Percentiles rank a stretch among this genome's conserved stretches.
Evolutionary conservation across 2,888 invertebrate genomes (phyloP).

Genomic region (Actias luna): DNA sequence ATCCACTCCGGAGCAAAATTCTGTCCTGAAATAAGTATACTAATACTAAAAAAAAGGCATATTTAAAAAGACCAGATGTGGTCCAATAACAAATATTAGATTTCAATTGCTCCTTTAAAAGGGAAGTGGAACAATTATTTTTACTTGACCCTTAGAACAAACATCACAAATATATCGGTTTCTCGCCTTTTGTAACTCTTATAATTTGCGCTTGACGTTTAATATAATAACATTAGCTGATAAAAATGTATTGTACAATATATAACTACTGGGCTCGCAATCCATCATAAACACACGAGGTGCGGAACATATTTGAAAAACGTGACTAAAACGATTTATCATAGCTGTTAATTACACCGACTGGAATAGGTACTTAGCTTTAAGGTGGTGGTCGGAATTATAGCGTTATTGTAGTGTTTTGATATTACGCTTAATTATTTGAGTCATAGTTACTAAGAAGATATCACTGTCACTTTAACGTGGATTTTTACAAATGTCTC

Average conservation of each 20-base stretch:
- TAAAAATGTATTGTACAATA: background rate
- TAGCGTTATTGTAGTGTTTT: conserved; percentile 18
- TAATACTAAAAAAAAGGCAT: too few relatives aligned
- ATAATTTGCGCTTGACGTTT: background rate
- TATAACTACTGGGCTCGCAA: conserved; percentile 22
- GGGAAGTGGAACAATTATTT: too few relatives aligned
- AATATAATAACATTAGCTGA: background rate
- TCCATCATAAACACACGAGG: conserved; percentile 34
- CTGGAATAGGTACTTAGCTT: conserved; percentile 20
- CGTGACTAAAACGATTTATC: conserved; percentile 44
- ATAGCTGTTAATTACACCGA: conserved; percentile 44
- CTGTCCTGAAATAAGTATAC: too few relatives aligned
- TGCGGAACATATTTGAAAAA: conserved; percentile 41
- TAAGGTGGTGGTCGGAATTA: conserved; percentile 20
- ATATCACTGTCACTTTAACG: too few relatives aligned
- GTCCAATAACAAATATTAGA: too few relatives aligned
- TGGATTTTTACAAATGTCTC: too few relatives aligned
- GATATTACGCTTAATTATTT: background rate
- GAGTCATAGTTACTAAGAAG: too few relatives aligned
- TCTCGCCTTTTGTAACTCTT: background rate
- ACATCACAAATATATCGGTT: background rate
- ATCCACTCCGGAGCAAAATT: too few relatives aligned
- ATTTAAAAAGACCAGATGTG: too few relatives aligned
- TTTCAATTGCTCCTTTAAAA: too few relatives aligned
- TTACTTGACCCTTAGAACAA: too few relatives aligned